Evolutionary conservation across 2,113 vertebrate genomes (phyloP), one percentile per base, ranked within the genome.

Genomic region (Salvelinus namaycush): DNA sequence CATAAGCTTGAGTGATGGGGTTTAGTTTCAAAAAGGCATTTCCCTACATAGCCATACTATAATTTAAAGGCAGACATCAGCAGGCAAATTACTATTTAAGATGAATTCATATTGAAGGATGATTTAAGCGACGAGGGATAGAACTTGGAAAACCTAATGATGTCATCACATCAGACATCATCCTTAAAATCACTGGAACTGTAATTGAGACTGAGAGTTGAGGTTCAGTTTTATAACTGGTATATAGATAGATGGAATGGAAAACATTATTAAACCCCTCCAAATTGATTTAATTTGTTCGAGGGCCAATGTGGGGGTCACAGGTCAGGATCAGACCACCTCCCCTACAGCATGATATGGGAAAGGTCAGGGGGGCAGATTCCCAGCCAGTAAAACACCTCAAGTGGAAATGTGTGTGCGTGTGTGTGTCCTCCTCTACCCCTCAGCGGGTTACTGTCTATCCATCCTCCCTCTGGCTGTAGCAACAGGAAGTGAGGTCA

Each of bases 321-420:
- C 39, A 44, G 9, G 39, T 44, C 39, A 44, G 39, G 39, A 44
- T 44, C 39, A 11, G 39, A 44, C 39, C 39, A 71, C 70, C 68
- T 79, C 13, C 64, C 59, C 26, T 67, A 27, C 64, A 76, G 76
- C 2, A 27, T 65, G 81, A 79, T 57, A 64, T 31, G 9, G 9
- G 39, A 44, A 44, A 44, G 39, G 39, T 44, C 9, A 44, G 9
- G 9, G 62, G 81, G 81, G 62, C 70, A 70, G 57, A 90, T 88
- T 92, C 84, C 68, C 84, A 88, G 81, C 84, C 81, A 73, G 79
- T 88, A 83, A 88, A 86, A 84, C 71, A 13, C 24, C n/a, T 9
- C 8, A 9, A 44, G 39, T 44, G 39, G 39, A 44, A 44, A 44
- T 44, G 39, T 44, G 9, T 44, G 39, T 11, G 39, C 8, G 39